Percentiles rank a stretch among this genome's conserved stretches.
These are phyloP conservation scores for Cheilosia vulpina DNA, from an alignment of 2,888 invertebrate genomes.

Conservation along the genomic window DNA sequence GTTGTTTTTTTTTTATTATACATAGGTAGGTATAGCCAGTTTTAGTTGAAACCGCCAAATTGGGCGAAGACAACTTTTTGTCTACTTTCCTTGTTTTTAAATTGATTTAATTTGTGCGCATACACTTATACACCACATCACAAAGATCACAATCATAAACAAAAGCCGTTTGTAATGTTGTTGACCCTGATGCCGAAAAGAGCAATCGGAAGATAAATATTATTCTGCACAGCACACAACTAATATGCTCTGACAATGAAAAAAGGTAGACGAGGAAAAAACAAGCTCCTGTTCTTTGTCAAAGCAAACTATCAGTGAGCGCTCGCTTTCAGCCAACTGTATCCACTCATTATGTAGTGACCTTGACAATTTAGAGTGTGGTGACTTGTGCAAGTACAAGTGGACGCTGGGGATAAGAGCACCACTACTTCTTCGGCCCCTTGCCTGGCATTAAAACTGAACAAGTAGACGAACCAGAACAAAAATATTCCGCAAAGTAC, in stretches of 20 bases:
- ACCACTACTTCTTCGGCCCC: conserved; percentile 3
- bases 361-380: conserved; percentile 3
- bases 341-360: conserved; percentile 3
- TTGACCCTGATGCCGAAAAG: conserved; percentile 35
- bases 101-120: too few species aligned
- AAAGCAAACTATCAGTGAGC: neutral
- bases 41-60: too few species aligned
- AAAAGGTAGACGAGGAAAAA: neutral
- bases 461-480: conserved; percentile 16
- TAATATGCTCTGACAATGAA: neutral
- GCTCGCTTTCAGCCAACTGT: neutral
- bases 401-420: neutral
- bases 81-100: too few species aligned
- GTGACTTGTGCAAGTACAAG: neutral
- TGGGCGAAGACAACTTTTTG: too few species aligned
- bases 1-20: too few species aligned
- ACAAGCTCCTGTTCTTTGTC: conserved; percentile 2
- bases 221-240: neutral
- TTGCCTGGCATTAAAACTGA: conserved; percentile 3
- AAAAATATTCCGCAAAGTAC: conserved; percentile 10
- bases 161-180: conserved; percentile 31
- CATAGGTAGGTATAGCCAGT: too few species aligned
- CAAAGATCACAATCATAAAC: conserved; percentile 4
- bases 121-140: neutral
- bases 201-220: neutral